Evolutionary conservation across 1,140 invertebrate genomes (phyloP), one percentile per base, ranked within the genome.

Genomic region (Heliconius hermathena): DNA sequence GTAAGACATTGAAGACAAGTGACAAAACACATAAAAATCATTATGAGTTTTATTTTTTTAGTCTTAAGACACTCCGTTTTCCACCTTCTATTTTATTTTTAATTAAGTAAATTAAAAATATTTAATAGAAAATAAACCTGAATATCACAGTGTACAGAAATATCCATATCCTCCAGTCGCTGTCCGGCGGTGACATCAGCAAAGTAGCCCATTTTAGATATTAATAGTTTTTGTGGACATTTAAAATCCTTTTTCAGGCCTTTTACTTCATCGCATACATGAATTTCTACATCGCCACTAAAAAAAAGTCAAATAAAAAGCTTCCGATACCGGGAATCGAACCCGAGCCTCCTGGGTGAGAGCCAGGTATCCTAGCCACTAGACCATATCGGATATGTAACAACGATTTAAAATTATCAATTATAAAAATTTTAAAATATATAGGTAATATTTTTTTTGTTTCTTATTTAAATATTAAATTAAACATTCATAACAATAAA

Each of bases 131-230:
- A n/a, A 71, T 16, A 1, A 41, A 93, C 92, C 87, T 93, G 96
- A 72, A 99, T 97, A 93, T 99, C 98, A 91, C 98, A 99, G 91
- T 99, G 98, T 1, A 99, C 98, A 0, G 98, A 99, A 83, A 99
- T 99, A 86, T 99, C 98, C 95, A 99, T 99, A 84, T 99, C 98
- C 89, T 98, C 98, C n/a, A 98, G 89, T 71, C 96, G 96, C 93
- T 98, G 97, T 11, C 98, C 97, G 9, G 97, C 96, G 0, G 97
- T 98, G 0, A 98, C 97, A 89, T 98, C 97, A 33, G 98, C 97
- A 94, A 99, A 99, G 92, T 99, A 99, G 57, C 97, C 97, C 98
- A 99, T 99, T 94, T 99, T 98, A 76, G 96, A 96, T 0, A 98
- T 96, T 6, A 99, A 94, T 72, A 99, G 88, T 84, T 97, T 97